Conservation (phyloP, 2,797 vertebrate species). For the Natrix natrix region DNA sequence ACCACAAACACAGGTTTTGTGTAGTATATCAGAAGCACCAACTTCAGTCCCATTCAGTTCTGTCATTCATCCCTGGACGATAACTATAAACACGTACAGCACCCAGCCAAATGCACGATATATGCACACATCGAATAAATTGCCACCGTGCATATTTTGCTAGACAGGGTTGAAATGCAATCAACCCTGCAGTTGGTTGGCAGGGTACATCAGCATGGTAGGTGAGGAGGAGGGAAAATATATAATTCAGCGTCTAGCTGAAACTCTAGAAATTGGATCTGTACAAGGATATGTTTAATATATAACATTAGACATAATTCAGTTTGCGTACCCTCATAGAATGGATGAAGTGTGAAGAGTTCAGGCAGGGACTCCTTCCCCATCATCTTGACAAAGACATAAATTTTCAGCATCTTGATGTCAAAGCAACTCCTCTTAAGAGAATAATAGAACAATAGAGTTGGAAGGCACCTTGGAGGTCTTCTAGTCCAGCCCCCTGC, state of each 20-base stretch:
- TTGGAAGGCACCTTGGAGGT: no score
- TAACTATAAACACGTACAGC: neutral
- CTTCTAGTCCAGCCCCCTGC: no score
- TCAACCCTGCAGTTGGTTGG: neutral
- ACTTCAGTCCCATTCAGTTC: neutral
- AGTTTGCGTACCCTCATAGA: neutral
- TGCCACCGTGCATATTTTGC: constrained; percentile 18
- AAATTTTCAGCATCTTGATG: neutral
- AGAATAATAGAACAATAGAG: no score
- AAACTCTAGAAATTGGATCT: neutral
- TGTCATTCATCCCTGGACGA: accelerated
- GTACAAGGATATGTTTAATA: neutral
- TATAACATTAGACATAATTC: neutral
- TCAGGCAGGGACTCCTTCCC: neutral
- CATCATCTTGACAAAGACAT: neutral
- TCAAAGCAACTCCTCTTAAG: neutral
- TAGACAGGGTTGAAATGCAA: constrained; percentile 6
- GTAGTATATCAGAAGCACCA: constrained; percentile 4
- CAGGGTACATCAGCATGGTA: accelerated
- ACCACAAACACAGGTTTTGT: neutral
- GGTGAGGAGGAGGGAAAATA: neutral
- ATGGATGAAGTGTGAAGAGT: neutral
- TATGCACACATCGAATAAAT: neutral
- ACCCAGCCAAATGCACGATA: accelerated
- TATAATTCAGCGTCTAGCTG: neutral